Percentiles rank a stretch among this genome's conserved stretches.
Conservation (phyloP, 2,888 invertebrate genomes). For the Scaptomyza reducta region DNA sequence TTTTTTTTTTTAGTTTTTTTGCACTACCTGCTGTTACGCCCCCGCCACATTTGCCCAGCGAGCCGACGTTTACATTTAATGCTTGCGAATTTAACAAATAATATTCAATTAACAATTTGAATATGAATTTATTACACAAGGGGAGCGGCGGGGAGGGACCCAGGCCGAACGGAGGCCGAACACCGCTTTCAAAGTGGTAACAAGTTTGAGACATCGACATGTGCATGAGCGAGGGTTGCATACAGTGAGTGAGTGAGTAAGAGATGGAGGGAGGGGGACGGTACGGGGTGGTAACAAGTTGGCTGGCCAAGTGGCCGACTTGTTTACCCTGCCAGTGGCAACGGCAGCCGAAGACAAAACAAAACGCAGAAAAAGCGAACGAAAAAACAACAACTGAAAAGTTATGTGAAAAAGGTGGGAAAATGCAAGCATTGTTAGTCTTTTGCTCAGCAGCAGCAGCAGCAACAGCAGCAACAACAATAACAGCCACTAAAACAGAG, state of each 20-base stretch:
- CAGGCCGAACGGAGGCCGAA: constrained; percentile 64
- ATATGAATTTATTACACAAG: constrained; percentile 79
- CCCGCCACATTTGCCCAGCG: constrained; percentile 52
- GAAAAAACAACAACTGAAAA: constrained; percentile 59
- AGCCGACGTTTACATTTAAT: constrained; percentile 78
- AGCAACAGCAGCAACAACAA: constrained; percentile 3
- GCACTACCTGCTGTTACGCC: constrained; percentile 55
- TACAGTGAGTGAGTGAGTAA: background rate
- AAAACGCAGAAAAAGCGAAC: constrained; percentile 10
- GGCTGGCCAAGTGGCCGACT: constrained; percentile 72
- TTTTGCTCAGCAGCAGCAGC: constrained; percentile 56
- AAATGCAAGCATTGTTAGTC: constrained; percentile 80
- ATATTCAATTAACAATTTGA: constrained; percentile 83
- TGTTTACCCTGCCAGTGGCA: constrained; percentile 76
- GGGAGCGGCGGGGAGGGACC: constrained; percentile 1
- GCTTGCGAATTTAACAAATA: constrained; percentile 80
- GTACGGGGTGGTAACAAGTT: constrained; percentile 56
- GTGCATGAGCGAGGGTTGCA: constrained; percentile 36
- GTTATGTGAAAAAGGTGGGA: constrained; percentile 80
- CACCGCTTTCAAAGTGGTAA: constrained; percentile 72
- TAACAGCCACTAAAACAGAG: constrained; percentile 25
- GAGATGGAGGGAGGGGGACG: constrained; percentile 2
- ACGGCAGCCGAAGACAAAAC: constrained; percentile 33
- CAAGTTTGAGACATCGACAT: constrained; percentile 75
- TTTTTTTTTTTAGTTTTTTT: background rate